These are phyloP conservation scores for Calyptommatus sinebrachiatus DNA, from an alignment of 2,113 vertebrate species.

Conservation along the genomic window DNA sequence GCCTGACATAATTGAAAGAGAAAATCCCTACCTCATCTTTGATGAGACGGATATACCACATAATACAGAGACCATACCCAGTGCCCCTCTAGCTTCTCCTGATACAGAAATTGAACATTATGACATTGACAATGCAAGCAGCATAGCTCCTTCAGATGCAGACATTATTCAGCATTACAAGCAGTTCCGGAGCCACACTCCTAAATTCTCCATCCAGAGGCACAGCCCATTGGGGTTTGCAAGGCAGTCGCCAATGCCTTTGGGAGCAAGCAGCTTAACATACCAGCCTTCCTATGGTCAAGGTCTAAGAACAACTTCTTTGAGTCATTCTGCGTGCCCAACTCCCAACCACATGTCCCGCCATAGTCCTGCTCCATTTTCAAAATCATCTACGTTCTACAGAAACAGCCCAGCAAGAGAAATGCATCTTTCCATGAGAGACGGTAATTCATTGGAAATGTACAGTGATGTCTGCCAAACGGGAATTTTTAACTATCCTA, in stretches of 20 bases:
- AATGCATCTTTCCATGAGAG: conserved; percentile 85
- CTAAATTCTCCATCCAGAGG: conserved; percentile 95
- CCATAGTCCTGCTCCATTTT: conserved; percentile 92
- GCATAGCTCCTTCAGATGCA: conserved; percentile 93
- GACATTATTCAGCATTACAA: conserved; percentile 98
- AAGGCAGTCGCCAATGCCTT: conserved; percentile 88
- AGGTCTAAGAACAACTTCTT: conserved; percentile 82
- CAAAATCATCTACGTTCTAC: conserved; percentile 89
- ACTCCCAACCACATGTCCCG: conserved; percentile 89
- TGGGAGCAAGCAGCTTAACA: conserved; percentile 88
- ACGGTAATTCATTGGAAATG: conserved; percentile 86
- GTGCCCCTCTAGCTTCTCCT: conserved; percentile 83
- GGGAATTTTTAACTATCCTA: conserved; percentile 88
- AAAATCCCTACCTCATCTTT: conserved; percentile 96
- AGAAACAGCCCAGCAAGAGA: conserved; percentile 90
- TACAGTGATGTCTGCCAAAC: conserved; percentile 85
- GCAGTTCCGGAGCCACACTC: conserved; percentile 94
- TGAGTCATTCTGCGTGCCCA: conserved; percentile 90
- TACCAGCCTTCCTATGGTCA: conserved; percentile 88
- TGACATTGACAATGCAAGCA: conserved; percentile 97
- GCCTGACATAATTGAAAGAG: conserved; percentile 94
- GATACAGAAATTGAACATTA: conserved; percentile 94
- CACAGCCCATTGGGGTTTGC: conserved; percentile 95
- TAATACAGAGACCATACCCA: conserved; percentile 82
- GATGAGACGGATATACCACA: conserved; percentile 90